Evolutionary conservation across 92 coral and sea anemone species (phyloP), one percentile per base, ranked within the genome.

Genomic region (Epizoanthus scotinus): DNA sequence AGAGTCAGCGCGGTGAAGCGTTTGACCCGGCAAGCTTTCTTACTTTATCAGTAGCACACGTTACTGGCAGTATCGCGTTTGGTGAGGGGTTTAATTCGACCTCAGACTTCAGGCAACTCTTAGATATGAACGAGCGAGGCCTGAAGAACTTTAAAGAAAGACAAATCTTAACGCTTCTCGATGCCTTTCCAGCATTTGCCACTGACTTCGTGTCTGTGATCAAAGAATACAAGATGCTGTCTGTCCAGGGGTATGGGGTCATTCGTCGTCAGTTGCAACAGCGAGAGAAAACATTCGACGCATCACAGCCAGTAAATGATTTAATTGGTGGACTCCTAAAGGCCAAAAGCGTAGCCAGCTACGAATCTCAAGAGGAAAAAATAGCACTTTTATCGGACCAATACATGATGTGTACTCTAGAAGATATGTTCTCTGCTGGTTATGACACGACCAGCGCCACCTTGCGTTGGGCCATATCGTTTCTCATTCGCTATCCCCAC

Each of bases 161-260:
- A 42, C 5, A 42, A 42, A 42, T 9, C 6, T 9, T 42, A 7
- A 6, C 8, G 6, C 6, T 42, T 42, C 50, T 9, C 12, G 50
- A 42, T 42, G 6, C 50, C 1, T 42, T 7, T 42, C 12, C 50
- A 42, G 50, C 50, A 42, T 1, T 42, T 42, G 50, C 50, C 50
- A 42, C 28, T 15, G 59, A 6, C 49, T 14, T 12, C 40, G 36
- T n/a, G n/a, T n/a, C 79, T 9, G 54, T 73, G 18, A 56, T 65
- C 20, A 56, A 73, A 34, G 21, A 55, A 6, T 57, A 57, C 31
- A 73, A 34, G 59, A 27, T 8, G 3, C 28, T 73, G 29, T 73
- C 66, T 57, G 79, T 56, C 59, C 59, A 73, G 34, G 79, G 79
- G 0, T 73, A 73, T 73, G 67, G 79, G 22, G 14, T 73, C 24